Evolutionary conservation across 2,888 invertebrate species (phyloP).

Genomic region (Oscheius sp.): DNA sequence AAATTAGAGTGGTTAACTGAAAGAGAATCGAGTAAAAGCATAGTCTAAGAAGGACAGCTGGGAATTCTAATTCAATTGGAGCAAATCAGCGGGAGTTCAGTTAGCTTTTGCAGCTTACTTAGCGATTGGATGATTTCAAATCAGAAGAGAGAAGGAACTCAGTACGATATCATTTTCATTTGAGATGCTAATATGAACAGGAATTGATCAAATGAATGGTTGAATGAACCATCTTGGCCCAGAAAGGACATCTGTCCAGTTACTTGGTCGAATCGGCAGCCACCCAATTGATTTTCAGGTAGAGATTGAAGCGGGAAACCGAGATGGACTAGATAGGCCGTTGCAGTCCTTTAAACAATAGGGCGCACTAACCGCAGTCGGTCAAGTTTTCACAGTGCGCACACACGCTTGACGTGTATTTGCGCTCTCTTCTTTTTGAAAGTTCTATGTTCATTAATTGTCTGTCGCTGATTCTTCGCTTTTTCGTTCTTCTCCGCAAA

Average conservation of each 20-base stretch:
- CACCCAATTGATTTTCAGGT: neutral
- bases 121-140: too few species aligned
- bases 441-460: too few species aligned
- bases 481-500: too few species aligned
- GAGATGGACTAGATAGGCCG: constrained; percentile 15
- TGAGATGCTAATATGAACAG: neutral
- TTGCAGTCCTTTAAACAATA: constrained; percentile 23
- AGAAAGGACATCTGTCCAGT: too few species aligned
- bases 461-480: too few species aligned
- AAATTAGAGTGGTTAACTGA: too few species aligned
- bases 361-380: constrained; percentile 13
- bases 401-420: constrained; percentile 7
- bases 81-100: too few species aligned
- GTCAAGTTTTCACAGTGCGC: constrained; percentile 3
- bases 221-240: too few species aligned
- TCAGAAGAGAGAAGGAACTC: neutral
- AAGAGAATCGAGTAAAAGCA: too few species aligned
- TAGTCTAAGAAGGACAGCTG: too few species aligned
- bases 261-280: neutral
- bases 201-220: neutral
- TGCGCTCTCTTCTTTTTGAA: neutral
- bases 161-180: neutral
- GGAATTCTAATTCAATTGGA: too few species aligned
- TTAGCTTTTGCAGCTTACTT: too few species aligned
- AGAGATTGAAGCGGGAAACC: neutral